phyloP scores from a whole-genome alignment of 2,797 vertebrate species.

The Petrocephalus sullivani region DNA sequence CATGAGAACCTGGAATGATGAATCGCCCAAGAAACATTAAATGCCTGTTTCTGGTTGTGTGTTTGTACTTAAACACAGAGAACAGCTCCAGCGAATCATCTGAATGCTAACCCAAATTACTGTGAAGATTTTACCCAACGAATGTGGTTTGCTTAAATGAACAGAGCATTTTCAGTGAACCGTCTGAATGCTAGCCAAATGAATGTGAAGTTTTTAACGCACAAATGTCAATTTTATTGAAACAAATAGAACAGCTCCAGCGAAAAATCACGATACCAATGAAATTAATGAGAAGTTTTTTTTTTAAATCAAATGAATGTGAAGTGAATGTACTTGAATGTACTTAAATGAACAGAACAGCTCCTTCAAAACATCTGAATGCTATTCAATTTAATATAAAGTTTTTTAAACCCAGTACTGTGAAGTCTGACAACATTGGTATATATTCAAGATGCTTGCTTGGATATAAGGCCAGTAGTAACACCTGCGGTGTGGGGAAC shows the following conservation, averaged over 20 bases:
- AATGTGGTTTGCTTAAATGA: not conserved
- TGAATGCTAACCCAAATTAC: not conserved
- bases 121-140: not conserved
- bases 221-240: not conserved
- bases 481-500: not conserved
- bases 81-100: not conserved
- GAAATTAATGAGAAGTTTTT: too few species aligned
- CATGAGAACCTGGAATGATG: conserved; percentile 60
- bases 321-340: too few species aligned
- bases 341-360: too few species aligned
- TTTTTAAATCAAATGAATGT: too few species aligned
- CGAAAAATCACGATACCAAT: not conserved
- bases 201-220: not conserved
- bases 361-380: too few species aligned
- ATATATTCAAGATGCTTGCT: not conserved
- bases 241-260: not conserved
- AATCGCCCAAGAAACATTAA: conserved; percentile 50
- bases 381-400: too few species aligned
- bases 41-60: not conserved
- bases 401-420: too few species aligned
- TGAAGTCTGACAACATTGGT: not conserved
- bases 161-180: not conserved
- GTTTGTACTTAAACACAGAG: not conserved
- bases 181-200: not conserved
- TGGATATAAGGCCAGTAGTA: not conserved